A percentile compares a stretch with the other conserved stretches of the same genome.
Evolutionary conservation across 2,888 invertebrate species (phyloP).

Genomic region (Celastrina argiolus): DNA sequence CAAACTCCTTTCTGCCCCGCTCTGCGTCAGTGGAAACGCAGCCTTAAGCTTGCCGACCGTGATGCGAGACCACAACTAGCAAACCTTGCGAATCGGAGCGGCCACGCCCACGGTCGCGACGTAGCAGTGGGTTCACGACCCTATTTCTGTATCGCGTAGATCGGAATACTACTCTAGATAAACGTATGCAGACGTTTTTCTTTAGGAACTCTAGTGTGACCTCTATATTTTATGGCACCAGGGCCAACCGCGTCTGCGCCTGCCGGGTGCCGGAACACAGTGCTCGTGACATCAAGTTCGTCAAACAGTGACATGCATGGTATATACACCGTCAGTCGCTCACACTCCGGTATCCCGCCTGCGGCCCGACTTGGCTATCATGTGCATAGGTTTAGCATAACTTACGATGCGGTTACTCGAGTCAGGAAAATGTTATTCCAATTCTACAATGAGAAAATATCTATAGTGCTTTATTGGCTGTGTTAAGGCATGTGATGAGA

Average conservation of each 20-base stretch:
- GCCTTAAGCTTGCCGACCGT: no score
- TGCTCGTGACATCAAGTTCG: constrained; percentile 76
- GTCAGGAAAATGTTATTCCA: constrained; percentile 74
- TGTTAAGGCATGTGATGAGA: constrained; percentile 77
- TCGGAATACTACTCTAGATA: no score
- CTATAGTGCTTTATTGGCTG: constrained; percentile 75
- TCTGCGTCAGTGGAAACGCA: no score
- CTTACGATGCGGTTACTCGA: constrained; percentile 75
- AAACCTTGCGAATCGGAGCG: no score
- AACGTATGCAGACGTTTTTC: background rate
- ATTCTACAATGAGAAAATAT: constrained; percentile 74
- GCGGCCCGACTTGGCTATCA: constrained; percentile 54
- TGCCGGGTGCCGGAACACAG: constrained; percentile 74
- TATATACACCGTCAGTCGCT: constrained; percentile 68
- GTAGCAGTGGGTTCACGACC: no score
- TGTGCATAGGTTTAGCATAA: constrained; percentile 77
- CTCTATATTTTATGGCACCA: background rate
- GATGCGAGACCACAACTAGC: no score
- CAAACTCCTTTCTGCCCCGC: no score
- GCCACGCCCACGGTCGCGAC: no score
- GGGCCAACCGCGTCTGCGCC: constrained; percentile 59
- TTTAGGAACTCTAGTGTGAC: background rate
- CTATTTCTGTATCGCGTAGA: no score
- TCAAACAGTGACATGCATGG: constrained; percentile 78
- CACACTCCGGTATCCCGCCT: constrained; percentile 48